phyloP scores from a whole-genome alignment of 2,888 invertebrate species.

The Sicus ferrugineus region DNA sequence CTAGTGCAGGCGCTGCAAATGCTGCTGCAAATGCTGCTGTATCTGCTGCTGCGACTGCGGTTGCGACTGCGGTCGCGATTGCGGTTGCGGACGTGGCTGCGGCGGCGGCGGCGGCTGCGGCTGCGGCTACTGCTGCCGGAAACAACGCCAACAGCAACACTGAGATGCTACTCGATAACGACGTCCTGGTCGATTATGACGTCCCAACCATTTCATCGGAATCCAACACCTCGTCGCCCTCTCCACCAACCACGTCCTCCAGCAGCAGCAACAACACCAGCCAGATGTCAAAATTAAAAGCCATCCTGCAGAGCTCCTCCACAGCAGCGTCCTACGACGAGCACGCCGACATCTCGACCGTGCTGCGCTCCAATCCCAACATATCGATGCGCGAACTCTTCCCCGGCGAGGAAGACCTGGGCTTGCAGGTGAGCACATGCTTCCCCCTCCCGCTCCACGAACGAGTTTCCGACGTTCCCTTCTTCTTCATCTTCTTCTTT shows the following conservation, averaged over 20 bases:
- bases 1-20: slow-evolving; percentile 27
- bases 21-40: not conserved
- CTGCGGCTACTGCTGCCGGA: not conserved
- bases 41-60: slow-evolving; percentile 4
- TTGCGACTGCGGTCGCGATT: slow-evolving; percentile 13
- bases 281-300: slow-evolving; percentile 61
- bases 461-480: not conserved
- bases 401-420: slow-evolving; percentile 84
- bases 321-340: slow-evolving; percentile 21
- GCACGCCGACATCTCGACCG: slow-evolving; percentile 59
- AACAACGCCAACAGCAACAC: slow-evolving; percentile 35
- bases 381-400: slow-evolving; percentile 82
- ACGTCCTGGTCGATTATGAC: slow-evolving; percentile 59
- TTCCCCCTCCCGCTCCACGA: not conserved
- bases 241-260: slow-evolving; percentile 42
- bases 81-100: slow-evolving; percentile 2
- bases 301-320: slow-evolving; percentile 55
- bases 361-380: slow-evolving; percentile 72
- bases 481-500: not conserved
- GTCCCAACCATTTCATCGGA: slow-evolving; percentile 51
- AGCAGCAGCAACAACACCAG: slow-evolving; percentile 39
- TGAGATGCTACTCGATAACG: slow-evolving; percentile 52
- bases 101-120: slow-evolving; percentile 19
- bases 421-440: slow-evolving; percentile 61
- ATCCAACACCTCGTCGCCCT: slow-evolving; percentile 51